phyloP scores from a whole-genome alignment of 2,797 vertebrate genomes.

The Heterohyrax brucei region DNA sequence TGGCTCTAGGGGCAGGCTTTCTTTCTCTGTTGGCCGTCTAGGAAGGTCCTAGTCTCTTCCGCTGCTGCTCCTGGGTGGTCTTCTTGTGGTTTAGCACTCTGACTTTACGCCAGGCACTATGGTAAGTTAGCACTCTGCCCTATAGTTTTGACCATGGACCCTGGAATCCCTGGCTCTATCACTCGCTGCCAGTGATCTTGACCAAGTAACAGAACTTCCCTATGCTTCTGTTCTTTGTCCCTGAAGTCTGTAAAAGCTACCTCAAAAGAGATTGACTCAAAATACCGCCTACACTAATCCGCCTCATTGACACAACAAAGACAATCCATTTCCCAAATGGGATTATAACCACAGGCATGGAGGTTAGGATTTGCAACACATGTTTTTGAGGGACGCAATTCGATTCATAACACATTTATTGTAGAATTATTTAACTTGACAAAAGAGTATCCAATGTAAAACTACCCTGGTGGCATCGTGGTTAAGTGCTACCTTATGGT shows the following conservation, averaged over 20 bases:
- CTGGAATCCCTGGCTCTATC: background rate
- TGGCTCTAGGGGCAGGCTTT: background rate
- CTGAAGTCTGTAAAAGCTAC: background rate
- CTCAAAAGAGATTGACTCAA: background rate
- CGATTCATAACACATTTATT: slow-evolving; percentile 2
- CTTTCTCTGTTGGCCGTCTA: background rate
- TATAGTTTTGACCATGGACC: background rate
- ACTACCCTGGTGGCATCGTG: no score
- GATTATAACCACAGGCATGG: no score
- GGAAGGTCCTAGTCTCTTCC: background rate
- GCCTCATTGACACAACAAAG: background rate
- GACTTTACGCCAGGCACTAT: no score
- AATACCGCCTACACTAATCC: background rate
- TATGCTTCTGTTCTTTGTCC: slow-evolving; percentile 27
- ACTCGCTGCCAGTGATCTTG: background rate
- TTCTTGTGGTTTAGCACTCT: background rate
- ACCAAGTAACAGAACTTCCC: slow-evolving; percentile 4
- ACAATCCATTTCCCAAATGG: no score
- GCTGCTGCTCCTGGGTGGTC: background rate
- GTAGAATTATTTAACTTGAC: slow-evolving; percentile 17
- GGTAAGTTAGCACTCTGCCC: background rate
- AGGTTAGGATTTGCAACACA: background rate
- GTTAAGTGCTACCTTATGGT: no score
- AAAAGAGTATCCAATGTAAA: slow-evolving; percentile 24
- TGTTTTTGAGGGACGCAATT: background rate